These are phyloP conservation scores for Andrena bicolor DNA, from an alignment of 2,888 invertebrate species.

Conservation along the genomic window DNA sequence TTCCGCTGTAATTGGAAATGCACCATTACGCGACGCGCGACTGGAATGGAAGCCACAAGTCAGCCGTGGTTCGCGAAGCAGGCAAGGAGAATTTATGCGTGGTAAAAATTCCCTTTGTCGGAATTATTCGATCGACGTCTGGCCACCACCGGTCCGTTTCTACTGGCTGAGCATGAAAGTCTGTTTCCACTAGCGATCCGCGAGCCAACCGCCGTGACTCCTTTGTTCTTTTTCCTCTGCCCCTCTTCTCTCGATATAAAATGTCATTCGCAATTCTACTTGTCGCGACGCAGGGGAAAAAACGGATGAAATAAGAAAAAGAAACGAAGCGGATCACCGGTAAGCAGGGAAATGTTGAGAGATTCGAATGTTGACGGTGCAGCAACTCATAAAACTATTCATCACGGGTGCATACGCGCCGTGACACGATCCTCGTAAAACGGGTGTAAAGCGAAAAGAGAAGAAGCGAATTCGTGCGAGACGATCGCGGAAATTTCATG, in stretches of 20 bases:
- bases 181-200: constrained; percentile 5
- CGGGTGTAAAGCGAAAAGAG: constrained; percentile 1
- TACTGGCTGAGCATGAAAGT: constrained; percentile 13
- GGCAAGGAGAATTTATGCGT: not conserved
- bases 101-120: constrained; percentile 32
- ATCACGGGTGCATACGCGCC: not conserved
- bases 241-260: constrained; percentile 1
- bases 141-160: not conserved
- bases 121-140: constrained; percentile 32
- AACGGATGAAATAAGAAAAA: not conserved
- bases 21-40: not conserved
- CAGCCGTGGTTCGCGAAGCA: not conserved
- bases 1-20: constrained; percentile 7
- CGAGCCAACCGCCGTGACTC: not conserved
- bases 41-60: constrained; percentile 7
- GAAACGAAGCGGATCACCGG: not conserved
- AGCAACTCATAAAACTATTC: not conserved
- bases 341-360: not conserved
- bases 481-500: constrained; percentile 14
- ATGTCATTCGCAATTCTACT: constrained; percentile 8
- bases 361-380: not conserved
- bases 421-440: constrained; percentile 5
- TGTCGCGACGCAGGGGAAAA: not conserved
- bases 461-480: not conserved
- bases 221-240: not conserved